A percentile compares a stretch with the other conserved stretches of the same genome.
Evolutionary conservation across 1,140 invertebrate genomes (phyloP).

Genomic region (Brachionus calyciflorus): DNA sequence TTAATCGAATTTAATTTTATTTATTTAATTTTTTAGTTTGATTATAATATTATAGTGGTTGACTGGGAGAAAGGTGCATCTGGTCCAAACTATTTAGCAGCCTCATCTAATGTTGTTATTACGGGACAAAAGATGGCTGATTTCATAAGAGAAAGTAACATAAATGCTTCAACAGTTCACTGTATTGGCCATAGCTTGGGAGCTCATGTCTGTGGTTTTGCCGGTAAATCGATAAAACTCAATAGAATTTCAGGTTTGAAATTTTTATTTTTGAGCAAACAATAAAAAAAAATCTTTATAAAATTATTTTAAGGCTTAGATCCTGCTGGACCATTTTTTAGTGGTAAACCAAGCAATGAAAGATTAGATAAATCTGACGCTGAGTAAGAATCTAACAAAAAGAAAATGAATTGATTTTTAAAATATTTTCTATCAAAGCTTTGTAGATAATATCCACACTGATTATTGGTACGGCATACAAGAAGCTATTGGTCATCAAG

Average conservation of each 20-base stretch:
- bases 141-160: conserved; percentile 51
- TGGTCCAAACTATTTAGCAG: conserved; percentile 65
- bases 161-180: conserved; percentile 62
- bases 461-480: conserved; percentile 67
- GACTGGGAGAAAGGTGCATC: conserved; percentile 35
- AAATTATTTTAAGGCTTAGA: no score
- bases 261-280: no score
- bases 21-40: no score
- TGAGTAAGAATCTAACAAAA: conserved; percentile 69
- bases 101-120: conserved; percentile 71
- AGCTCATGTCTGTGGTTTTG: conserved; percentile 77
- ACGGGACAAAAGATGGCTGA: conserved; percentile 80
- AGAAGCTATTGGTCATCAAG: conserved; percentile 65
- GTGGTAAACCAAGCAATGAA: conserved; percentile 73
- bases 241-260: conserved; percentile 75
- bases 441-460: conserved; percentile 90
- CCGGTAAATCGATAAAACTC: conserved; percentile 76
- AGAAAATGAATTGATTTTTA: neutral
- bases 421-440: conserved; percentile 58
- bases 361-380: conserved; percentile 82
- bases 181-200: conserved; percentile 86
- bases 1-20: neutral
- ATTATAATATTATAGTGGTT: conserved; percentile 29
- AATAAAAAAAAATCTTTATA: no score
- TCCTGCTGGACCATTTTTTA: conserved; percentile 86